phyloP scores from a whole-genome alignment of 2,888 invertebrate species.

The Leucozona laternaria region DNA sequence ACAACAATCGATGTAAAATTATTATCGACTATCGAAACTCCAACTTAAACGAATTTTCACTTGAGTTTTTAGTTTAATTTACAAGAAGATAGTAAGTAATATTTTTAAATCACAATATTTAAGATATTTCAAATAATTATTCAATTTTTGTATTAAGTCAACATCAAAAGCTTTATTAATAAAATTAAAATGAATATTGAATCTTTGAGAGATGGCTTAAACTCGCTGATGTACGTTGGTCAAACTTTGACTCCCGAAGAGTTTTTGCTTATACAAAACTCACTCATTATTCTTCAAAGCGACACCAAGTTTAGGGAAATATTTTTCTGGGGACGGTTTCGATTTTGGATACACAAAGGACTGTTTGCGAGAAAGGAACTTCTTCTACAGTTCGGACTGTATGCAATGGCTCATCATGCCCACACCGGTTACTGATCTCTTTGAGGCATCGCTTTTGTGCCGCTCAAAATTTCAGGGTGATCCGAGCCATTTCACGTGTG shows the following conservation, averaged over 20 bases:
- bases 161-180: no score
- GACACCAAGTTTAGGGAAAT: constrained; percentile 93
- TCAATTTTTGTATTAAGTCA: no score
- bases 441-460: constrained; percentile 80
- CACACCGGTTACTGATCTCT: constrained; percentile 81
- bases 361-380: constrained; percentile 88
- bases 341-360: constrained; percentile 91
- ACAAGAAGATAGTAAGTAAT: no score
- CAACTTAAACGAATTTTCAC: no score
- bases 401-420: constrained; percentile 88
- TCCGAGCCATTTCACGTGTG: constrained; percentile 79
- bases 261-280: constrained; percentile 89
- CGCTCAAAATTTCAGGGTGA: constrained; percentile 81
- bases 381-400: constrained; percentile 91
- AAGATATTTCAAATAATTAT: no score
- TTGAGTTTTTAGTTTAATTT: no score
- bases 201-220: constrained; percentile 82
- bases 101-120: no score
- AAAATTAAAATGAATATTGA: no score
- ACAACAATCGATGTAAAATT: no score
- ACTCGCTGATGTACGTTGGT: constrained; percentile 85
- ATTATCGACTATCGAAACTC: no score
- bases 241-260: constrained; percentile 90
- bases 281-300: constrained; percentile 90
- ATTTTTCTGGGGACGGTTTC: constrained; percentile 94